Conservation (phyloP, 1,140 invertebrate species). For the Triops longicaudatus region DNA sequence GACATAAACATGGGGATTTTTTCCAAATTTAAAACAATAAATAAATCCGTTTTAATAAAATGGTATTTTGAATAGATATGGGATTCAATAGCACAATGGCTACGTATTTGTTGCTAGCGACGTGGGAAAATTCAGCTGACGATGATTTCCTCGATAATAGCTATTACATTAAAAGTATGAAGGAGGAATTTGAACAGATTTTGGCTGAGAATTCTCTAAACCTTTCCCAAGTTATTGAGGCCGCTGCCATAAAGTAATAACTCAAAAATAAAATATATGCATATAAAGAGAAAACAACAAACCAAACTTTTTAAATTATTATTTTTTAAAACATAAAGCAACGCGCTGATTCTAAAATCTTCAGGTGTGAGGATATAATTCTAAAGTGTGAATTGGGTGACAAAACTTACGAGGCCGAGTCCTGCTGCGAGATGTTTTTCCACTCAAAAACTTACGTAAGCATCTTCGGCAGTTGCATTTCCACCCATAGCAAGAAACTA, state of each 20-base stretch:
- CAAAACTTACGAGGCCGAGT: background rate
- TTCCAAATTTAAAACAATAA: too few relatives aligned
- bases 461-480: background rate
- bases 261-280: background rate
- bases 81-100: constrained; percentile 24
- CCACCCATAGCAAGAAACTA: background rate
- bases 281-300: background rate
- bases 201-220: background rate
- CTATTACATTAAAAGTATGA: background rate
- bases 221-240: constrained; percentile 17
- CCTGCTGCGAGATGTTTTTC: constrained; percentile 22
- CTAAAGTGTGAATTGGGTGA: background rate
- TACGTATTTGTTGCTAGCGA: constrained; percentile 18
- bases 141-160: background rate
- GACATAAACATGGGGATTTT: too few relatives aligned
- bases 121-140: background rate
- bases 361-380: constrained; percentile 21
- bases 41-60: too few relatives aligned
- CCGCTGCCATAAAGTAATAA: background rate
- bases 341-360: too few relatives aligned
- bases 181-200: background rate
- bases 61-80: background rate
- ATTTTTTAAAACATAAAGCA: too few relatives aligned
- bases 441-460: background rate
- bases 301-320: background rate